Percentiles rank a stretch among this genome's conserved stretches.
Conservation (phyloP, 2,113 vertebrate genomes). For the Pandion haliaetus region DNA sequence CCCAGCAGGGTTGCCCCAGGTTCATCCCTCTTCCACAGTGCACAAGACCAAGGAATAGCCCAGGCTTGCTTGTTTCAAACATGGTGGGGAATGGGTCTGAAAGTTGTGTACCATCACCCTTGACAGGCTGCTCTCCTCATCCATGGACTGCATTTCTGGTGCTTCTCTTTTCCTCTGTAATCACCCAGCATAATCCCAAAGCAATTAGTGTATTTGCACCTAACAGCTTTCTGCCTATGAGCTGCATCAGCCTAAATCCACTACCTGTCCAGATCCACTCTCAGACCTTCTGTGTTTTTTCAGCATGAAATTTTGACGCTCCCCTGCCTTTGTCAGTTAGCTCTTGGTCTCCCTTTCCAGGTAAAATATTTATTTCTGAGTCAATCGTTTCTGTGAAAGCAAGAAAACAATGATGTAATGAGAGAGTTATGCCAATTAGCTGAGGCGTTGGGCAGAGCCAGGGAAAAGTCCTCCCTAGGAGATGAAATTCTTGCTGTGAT, state of each 20-base stretch:
- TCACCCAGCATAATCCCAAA: neutral
- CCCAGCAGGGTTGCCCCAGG: neutral
- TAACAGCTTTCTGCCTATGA: neutral
- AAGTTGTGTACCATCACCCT: neutral
- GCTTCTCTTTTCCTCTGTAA: neutral
- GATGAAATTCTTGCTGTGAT: neutral
- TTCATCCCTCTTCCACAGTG: neutral
- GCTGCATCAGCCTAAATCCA: neutral
- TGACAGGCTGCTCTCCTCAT: neutral
- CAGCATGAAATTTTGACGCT: neutral
- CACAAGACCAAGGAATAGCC: neutral
- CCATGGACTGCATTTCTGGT: neutral
- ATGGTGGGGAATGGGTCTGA: neutral
- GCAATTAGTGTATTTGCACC: neutral
- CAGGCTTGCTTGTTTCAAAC: neutral
- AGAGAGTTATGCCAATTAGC: neutral
- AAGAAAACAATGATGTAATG: slow-evolving; percentile 30
- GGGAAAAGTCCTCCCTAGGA: slow-evolving; percentile 2
- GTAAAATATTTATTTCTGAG: slow-evolving; percentile 16
- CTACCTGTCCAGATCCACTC: neutral
- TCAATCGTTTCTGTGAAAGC: neutral
- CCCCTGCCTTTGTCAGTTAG: neutral
- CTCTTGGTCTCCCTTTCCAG: slow-evolving; percentile 10
- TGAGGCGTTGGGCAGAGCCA: neutral
- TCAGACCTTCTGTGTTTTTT: neutral